These are phyloP conservation scores for Heliconius hortense DNA, from an alignment of 2,888 invertebrate genomes.

Conservation along the genomic window DNA sequence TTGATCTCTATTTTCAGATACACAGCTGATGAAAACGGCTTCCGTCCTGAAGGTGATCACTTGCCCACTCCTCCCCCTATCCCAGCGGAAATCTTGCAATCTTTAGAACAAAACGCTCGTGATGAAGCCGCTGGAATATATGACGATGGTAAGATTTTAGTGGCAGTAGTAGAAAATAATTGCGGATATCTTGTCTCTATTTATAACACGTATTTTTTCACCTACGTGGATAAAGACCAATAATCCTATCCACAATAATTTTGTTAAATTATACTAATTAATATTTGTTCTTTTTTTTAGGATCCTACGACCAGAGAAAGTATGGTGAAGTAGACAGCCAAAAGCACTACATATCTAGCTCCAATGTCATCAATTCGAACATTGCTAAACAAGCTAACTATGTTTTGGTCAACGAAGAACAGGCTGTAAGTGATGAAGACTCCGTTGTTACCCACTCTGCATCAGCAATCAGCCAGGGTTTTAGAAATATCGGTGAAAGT, in stretches of 20 bases:
- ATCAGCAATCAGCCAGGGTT: neutral
- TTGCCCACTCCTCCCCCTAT: constrained; percentile 72
- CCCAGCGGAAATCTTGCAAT: constrained; percentile 69
- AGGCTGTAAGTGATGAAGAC: constrained; percentile 52
- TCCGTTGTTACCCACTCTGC: constrained; percentile 61
- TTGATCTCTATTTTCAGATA: constrained; percentile 54
- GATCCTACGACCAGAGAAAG: constrained; percentile 68
- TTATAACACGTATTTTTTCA: too few species aligned
- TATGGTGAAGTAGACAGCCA: constrained; percentile 47
- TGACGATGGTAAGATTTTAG: constrained; percentile 64
- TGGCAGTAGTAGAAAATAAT: too few species aligned
- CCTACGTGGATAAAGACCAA: too few species aligned
- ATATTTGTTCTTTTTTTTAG: constrained; percentile 47
- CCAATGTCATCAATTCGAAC: constrained; percentile 32
- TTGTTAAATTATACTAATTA: neutral
- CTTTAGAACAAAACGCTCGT: constrained; percentile 71
- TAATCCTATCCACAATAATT: neutral
- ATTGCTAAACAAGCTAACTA: constrained; percentile 30
- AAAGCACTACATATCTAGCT: constrained; percentile 22
- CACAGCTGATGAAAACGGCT: constrained; percentile 74
- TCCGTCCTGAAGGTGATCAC: constrained; percentile 70
- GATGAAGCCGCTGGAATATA: constrained; percentile 75
- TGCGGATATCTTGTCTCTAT: too few species aligned
- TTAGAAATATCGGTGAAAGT: constrained; percentile 10
- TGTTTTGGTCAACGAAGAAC: constrained; percentile 36